Base-by-base conservation (phyloP, 2,888 invertebrate species). In the Podotricha telesiphe region DNA sequence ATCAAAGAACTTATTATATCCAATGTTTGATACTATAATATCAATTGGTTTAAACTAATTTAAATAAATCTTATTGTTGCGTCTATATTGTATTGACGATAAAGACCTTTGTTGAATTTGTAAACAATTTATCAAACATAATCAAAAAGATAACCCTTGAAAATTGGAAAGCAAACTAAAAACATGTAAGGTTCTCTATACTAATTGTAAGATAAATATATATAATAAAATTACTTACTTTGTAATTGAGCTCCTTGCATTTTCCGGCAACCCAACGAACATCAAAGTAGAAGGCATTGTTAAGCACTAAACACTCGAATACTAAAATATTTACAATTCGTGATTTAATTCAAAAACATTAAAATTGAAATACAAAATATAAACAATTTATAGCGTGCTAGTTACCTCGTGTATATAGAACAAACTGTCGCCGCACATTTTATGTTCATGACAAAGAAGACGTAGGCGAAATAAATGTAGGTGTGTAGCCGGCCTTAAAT, bases 251-350 rank as follows among this genome's bases (percentile, higher is more conserved):
- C 95, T 94, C 81, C 94, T 95, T 72, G 91, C 93, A 76, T 93
- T 93, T 77, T 94, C 94, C 56, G 89, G 90, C 73, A 95, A 79
- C 70, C 95, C 95, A 73, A 94, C 92, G 79, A 93, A 95, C 70
- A 94, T 93, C 65, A 94, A 85, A 50, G 95, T 95, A 62, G 95
- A 95, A 82, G 95, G 94, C 95, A 95, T 95, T 79, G 15, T 28
- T 1, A 10, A 19, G 20, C 34, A 34, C 48, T 34, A 37, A 37
- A 37, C 59, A 22, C 22, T 22, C 28, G 42, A 59, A 28, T 45
- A 59, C n/a, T 45, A 4, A 0, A 76, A 51, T 22, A 51, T 51
- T 1, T 22, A 28, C 15, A 28, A 28, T 28, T 51, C 0, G 22
- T 28, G 8, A 51, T n/a, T 22, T 51, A 15, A 22, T 1, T 13